phyloP scores from a whole-genome alignment of 2,888 invertebrate genomes.

The Capitulum mitella region DNA sequence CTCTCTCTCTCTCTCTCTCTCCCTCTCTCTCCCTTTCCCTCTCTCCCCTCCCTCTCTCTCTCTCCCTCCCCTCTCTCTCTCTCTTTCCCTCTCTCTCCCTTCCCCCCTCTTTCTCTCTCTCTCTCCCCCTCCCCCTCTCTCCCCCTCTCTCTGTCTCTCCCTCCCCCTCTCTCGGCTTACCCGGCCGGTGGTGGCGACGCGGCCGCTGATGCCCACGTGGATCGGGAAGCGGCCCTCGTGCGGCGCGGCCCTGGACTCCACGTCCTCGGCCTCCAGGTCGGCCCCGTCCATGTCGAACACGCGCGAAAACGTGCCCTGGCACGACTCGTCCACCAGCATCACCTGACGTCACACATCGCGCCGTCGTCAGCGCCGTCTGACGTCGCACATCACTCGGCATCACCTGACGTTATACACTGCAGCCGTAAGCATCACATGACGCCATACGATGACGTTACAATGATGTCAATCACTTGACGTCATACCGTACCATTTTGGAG shows the following conservation, averaged over 20 bases:
- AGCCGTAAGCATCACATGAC: too few species aligned
- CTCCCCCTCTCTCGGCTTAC: constrained; percentile 49
- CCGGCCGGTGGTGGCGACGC: constrained; percentile 92
- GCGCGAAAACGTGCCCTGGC: constrained; percentile 84
- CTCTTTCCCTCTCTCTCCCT: not conserved
- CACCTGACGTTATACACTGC: too few species aligned
- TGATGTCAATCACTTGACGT: too few species aligned
- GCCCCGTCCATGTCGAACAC: constrained; percentile 90
- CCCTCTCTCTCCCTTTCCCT: not conserved
- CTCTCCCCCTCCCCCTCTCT: not conserved
- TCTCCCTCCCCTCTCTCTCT: not conserved
- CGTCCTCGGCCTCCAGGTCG: constrained; percentile 73
- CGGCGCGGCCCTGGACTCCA: constrained; percentile 71
- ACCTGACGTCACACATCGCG: too few species aligned
- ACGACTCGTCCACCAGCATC: constrained; percentile 79
- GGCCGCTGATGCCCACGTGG: constrained; percentile 88
- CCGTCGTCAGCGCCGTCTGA: too few species aligned
- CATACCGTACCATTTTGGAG: too few species aligned
- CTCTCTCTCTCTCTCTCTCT: not conserved
- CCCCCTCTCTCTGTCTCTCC: not conserved
- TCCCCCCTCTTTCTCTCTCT: not conserved
- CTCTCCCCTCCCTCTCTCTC: not conserved
- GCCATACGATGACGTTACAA: too few species aligned
- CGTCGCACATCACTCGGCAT: too few species aligned
- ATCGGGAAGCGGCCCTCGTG: constrained; percentile 90